Evolutionary conservation across 2,113 vertebrate species (phyloP), one percentile per base, ranked within the genome.

Genomic region (Nanger granti): DNA sequence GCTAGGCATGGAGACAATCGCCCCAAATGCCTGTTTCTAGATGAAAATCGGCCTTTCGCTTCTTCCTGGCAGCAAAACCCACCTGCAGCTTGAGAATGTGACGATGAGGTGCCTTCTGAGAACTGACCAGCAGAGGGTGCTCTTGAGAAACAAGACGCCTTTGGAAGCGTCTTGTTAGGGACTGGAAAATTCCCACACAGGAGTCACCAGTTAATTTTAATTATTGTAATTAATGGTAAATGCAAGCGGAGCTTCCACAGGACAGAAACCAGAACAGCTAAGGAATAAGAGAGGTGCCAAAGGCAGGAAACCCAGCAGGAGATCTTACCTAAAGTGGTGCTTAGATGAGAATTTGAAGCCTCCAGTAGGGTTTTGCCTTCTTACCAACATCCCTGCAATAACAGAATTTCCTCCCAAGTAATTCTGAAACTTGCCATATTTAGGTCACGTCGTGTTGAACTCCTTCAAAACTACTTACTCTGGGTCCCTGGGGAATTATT

Each of bases 201-300:
- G 95, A 97, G 95, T 87, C 93, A 66, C 87, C 73, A 31, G 64
- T 97, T 97, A 94, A 96, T 94, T 98, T 97, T 89, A 95, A 97
- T 95, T 84, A 97, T 97, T 93, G 93, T 98, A 97, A 98, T 95
- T 97, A 97, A 97, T 93, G 95, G 87, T 86, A 95, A 97, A 97
- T 89, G 94, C 97, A 87, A 76, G 80, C 18, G 60, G 80, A 92
- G 84, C 76, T 94, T 96, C 84, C 93, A 85, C 57, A 54, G 96
- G 83, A 97, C 96, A 41, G 20, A 79, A 87, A 93, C 66, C 52
- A 83, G 89, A 94, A 95, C 41, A 73, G 83, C 34, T 55, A 79
- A 6, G 3, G 89, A 97, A 60, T 69, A 31, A 87, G 0, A 47
- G 91, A 84, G 89, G 52, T 47, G 79, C 26, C 87, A 90, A 82